Percentiles rank a stretch among this genome's conserved stretches.
Evolutionary conservation across 2,888 invertebrate genomes (phyloP).

Genomic region (Dasysyrphus albostriatus): DNA sequence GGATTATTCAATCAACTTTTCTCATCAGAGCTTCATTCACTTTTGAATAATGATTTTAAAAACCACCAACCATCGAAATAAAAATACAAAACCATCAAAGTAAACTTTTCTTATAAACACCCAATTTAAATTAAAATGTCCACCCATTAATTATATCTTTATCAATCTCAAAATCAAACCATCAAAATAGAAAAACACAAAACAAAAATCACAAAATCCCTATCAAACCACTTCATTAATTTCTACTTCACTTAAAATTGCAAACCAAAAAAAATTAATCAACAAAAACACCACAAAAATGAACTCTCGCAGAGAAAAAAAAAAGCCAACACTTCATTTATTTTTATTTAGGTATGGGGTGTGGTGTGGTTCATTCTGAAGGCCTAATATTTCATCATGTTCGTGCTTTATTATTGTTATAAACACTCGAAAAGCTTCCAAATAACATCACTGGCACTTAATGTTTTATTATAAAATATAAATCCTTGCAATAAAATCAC

Average conservation of each 20-base stretch:
- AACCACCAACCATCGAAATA: too few species aligned
- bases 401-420: not conserved
- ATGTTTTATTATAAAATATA: slow-evolving; percentile 42
- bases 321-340: slow-evolving; percentile 47
- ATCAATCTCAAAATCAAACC: not conserved
- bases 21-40: too few species aligned
- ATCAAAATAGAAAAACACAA: not conserved
- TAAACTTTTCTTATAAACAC: not conserved
- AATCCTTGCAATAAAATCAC: slow-evolving; percentile 65
- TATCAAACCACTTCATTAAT: slow-evolving; percentile 27
- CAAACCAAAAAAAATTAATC: slow-evolving; percentile 45
- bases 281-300: slow-evolving; percentile 17
- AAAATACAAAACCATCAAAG: not conserved
- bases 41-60: too few species aligned
- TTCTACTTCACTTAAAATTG: not conserved
- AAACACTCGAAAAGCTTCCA: slow-evolving; percentile 6
- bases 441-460: slow-evolving; percentile 39
- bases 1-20: too few species aligned
- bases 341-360: not conserved
- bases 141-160: not conserved
- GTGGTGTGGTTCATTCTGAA: not conserved
- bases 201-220: not conserved
- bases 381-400: not conserved
- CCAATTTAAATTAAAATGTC: not conserved
- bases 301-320: slow-evolving; percentile 13